These are phyloP conservation scores for Pristionchus japonicus DNA, from an alignment of 2,888 invertebrate genomes.

Conservation along the genomic window DNA sequence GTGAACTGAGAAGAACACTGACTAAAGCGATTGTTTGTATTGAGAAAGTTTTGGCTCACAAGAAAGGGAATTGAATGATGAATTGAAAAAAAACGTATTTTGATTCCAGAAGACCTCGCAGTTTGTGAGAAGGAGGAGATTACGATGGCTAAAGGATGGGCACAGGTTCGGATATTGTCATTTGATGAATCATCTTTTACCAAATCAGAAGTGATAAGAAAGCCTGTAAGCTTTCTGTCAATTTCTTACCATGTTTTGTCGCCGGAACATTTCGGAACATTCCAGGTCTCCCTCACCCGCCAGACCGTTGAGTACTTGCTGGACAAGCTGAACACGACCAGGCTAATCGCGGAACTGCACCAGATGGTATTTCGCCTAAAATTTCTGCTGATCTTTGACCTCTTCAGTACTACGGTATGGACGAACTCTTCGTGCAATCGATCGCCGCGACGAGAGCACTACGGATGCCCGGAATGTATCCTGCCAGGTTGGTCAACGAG, in stretches of 20 bases:
- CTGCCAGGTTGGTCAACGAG: background rate
- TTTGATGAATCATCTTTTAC: too few species aligned
- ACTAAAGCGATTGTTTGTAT: too few species aligned
- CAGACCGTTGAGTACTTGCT: conserved; percentile 17
- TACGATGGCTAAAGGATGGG: conserved; percentile 39
- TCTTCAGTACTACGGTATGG: conserved; percentile 35
- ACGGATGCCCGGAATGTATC: conserved; percentile 39
- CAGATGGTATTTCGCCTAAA: too few species aligned
- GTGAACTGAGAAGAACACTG: too few species aligned
- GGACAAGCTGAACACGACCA: conserved; percentile 6
- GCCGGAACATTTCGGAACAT: too few species aligned
- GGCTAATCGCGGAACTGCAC: background rate
- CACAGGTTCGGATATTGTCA: too few species aligned
- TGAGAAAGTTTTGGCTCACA: too few species aligned
- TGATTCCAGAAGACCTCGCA: background rate
- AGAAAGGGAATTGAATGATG: too few species aligned
- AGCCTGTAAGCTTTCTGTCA: too few species aligned
- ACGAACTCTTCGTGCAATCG: conserved; percentile 23
- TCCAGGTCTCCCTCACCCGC: conserved; percentile 9
- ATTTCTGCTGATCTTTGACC: background rate
- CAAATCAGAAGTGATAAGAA: too few species aligned
- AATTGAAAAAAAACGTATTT: too few species aligned
- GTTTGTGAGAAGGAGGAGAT: background rate
- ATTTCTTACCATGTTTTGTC: too few species aligned
- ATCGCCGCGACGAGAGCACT: background rate